Evolutionary conservation across 2,113 vertebrate species (phyloP), one percentile per base, ranked within the genome.

Genomic region (Mola mola): DNA sequence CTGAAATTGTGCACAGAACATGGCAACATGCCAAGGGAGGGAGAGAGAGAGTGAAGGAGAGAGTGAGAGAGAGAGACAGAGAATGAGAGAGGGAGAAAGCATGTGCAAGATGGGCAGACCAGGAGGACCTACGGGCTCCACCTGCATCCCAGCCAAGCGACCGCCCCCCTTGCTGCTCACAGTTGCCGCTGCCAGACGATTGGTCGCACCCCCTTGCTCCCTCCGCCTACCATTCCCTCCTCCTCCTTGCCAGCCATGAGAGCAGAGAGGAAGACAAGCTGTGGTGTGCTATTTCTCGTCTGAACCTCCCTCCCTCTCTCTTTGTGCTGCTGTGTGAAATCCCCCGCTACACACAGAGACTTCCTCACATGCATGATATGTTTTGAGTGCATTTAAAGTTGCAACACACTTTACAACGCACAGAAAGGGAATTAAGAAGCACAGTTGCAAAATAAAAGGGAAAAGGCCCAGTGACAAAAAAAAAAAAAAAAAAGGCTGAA

Each of bases 131-230:
- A 46, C 38, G 3, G 34, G 43, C 28, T 61, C 38, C 49, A 66
- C 48, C 33, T 15, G 4, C 21, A 31, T 19, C 34, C 4, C 38
- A 59, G 21, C 59, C 6, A 38, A 59, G 62, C 21, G 34, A 75
- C 75, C 59, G 63, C 81, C 84, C 53, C 83, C 74, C 52, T 68
- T 33, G 11, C 79, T 57, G 61, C 75, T 75, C 62, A 44, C 69
- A 81, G 81, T 72, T 58, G 72, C 64, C 71, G 72, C 80, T 28
- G 72, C 75, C 46, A 73, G 15, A 36, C 22, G 85, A 91, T 92
- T 92, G 91, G 91, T 91, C 90, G 89, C 91, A 89, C 91, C 91
- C 90, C 87, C 76, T 87, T 20, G 36, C 40, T 73, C 47, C 63
- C 79, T 81, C 85, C 85, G 67, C 89, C 87, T 79, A 84, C 61